phyloP scores from a whole-genome alignment of 2,888 invertebrate genomes.

The Lamellibrachia satsuma region DNA sequence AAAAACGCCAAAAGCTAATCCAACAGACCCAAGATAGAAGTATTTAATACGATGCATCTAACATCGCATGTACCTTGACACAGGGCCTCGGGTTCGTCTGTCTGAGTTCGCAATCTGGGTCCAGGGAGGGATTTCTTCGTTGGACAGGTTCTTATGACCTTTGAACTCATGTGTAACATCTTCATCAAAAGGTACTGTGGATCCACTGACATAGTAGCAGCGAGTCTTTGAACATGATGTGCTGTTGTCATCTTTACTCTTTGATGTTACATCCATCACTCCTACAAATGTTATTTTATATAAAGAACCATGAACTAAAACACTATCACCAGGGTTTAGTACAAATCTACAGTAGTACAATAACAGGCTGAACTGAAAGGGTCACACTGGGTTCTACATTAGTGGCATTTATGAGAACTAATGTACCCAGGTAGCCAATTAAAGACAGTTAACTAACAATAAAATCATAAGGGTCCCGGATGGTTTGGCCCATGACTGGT shows the following conservation, averaged over 20 bases:
- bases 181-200: conserved; percentile 55
- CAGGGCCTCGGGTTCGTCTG: conserved; percentile 28
- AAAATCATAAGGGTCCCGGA: no score
- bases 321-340: background rate
- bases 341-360: no score
- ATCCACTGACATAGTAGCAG: background rate
- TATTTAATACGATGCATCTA: background rate
- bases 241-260: background rate
- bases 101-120: conserved; percentile 13
- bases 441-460: no score
- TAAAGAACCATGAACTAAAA: background rate
- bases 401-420: no score
- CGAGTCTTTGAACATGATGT: background rate
- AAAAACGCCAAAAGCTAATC: no score
- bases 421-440: no score
- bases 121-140: conserved; percentile 57
- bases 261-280: background rate
- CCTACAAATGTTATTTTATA: background rate
- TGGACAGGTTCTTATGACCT: conserved; percentile 56
- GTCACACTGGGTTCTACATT: no score
- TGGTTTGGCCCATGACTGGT: no score
- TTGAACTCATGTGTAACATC: conserved; percentile 61
- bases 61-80: conserved; percentile 29
- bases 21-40: no score
- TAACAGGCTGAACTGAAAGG: no score